phyloP scores from a whole-genome alignment of 53 echinoderm and acorn worm species.

The Glandiceps talaboti region DNA sequence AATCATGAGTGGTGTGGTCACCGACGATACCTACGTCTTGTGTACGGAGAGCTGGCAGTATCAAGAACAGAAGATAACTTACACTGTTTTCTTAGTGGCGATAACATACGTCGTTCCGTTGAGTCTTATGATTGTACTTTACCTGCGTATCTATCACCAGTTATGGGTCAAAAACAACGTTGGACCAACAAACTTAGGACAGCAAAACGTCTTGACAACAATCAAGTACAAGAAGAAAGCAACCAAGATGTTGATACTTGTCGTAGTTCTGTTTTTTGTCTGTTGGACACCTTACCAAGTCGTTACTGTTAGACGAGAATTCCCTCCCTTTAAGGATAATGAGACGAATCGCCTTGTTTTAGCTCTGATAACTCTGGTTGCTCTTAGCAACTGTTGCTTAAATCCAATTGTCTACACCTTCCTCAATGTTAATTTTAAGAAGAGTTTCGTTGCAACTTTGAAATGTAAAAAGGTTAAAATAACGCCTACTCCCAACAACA shows the following conservation, averaged over 20 bases:
- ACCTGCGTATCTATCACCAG: conserved; percentile 58
- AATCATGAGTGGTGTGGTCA: conserved; percentile 12
- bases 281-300: conserved; percentile 91
- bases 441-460: conserved; percentile 44
- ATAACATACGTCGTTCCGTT: conserved; percentile 70
- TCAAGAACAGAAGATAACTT: conserved; percentile 42
- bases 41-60: conserved; percentile 54
- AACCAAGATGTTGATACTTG: conserved; percentile 80
- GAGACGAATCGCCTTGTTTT: conserved; percentile 52
- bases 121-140: conserved; percentile 47
- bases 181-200: conserved; percentile 33
- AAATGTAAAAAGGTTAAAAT: conserved; percentile 8
- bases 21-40: conserved; percentile 42
- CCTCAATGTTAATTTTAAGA: conserved; percentile 85
- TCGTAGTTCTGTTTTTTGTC: conserved; percentile 59
- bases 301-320: conserved; percentile 53
- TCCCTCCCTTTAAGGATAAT: conserved; percentile 45
- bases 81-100: conserved; percentile 42
- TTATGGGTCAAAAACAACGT: conserved; percentile 79
- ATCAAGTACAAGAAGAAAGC: conserved; percentile 78
- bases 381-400: conserved; percentile 78
- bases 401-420: conserved; percentile 90
- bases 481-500: conserved; percentile 10
- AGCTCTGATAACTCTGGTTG: conserved; percentile 63
- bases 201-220: conserved; percentile 24